Evolutionary conservation across 92 coral and sea anemone genomes (phyloP), one percentile per base, ranked within the genome.

Genomic region (Anthopleura xanthogrammica): DNA sequence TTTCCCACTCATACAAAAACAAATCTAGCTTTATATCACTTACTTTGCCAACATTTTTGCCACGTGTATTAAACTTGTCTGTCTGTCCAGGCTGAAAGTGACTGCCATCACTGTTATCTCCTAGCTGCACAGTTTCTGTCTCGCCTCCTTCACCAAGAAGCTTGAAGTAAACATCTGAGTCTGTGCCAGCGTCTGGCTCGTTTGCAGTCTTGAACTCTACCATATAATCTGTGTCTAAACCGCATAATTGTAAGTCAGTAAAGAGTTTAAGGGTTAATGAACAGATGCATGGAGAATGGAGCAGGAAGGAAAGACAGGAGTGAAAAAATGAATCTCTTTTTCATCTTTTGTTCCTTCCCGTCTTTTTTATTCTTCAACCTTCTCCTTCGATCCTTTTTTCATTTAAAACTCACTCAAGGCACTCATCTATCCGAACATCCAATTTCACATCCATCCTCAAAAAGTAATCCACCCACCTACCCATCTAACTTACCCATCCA

Each of bases 11-110:
- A 29, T 29, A 29, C 36, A 29, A 29, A 29, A 60, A 60, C n/a
- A 14, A 60, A 60, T 7, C 24, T 62, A n/a, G 70, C 70, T n/a
- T 62, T 22, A 3, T 17, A 2, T 17, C 77, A 52, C 85, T 83
- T 50, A 93, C 97, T 87, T 88, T 85, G 72, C 98, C 98, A 16
- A 93, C 94, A 85, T 93, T 88, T 58, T 74, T 81, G 3, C 90
- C 93, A 55, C 80, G 89, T 20, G 92, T 77, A 20, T 87, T 80
- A 83, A 93, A 93, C 41, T 86, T 88, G 85, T 93, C 98, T 36
- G 82, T 71, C 77, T 87, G 89, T 52, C 98, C 98, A 23, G 88
- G 86, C 54, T 87, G 90, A 52, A 93, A 93, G 80, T 90, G 77
- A 46, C 86, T 85, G 4, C 82, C 80, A n/a, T 78, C 91, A 43